Base-by-base conservation (phyloP, 35 echinoderm and acorn worm species). In the Apostichopus japonicus region DNA sequence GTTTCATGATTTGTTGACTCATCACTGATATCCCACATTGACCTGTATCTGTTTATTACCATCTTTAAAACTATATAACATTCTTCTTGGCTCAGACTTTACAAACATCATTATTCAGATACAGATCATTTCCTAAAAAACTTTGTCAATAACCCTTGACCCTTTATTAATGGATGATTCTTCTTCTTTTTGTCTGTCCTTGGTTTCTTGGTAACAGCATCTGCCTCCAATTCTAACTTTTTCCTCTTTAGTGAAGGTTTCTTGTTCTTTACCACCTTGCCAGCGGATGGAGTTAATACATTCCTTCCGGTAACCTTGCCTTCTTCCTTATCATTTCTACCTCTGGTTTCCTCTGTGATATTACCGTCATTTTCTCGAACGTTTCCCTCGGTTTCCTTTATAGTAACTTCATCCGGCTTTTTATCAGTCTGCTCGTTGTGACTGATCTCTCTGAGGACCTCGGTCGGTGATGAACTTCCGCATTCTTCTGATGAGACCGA, bases 101-200 rank as follows among this genome's bases (percentile, higher is more conserved):
- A 57, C 56, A 57, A 57, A 57, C 27, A 33, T 33, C 1, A 1
- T 72, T 16, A 72, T 72, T 72, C 70, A 72, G 70, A 72, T 15
- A 10, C 70, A 16, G 70, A 72, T 72, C 10, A 16, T 72, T 17
- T 84, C 16, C 53, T 84, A 44, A 84, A 84, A 84, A 84, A 84
- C n/a, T 84, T 84, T 84, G 80, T 84, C 80, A 84, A 44, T 54
- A 84, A 84, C 13, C 22, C 56, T 57, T 84, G 53, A 84, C 80
- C 80, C 56, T 84, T 84, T 2, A 54, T 19, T 58, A 56, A 19
- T 16, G 80, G 54, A 16, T 59, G 6, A 13, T 6, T 14, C 56
- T 84, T 14, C 56, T 84, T 84, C 80, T 84, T 84, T 57, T 84
- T 84, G 14, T 44, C 80, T 22, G 17, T 57, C 10, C 10, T 17